Conservation (phyloP, 1,140 invertebrate species). For the Bicyclus anynana region DNA sequence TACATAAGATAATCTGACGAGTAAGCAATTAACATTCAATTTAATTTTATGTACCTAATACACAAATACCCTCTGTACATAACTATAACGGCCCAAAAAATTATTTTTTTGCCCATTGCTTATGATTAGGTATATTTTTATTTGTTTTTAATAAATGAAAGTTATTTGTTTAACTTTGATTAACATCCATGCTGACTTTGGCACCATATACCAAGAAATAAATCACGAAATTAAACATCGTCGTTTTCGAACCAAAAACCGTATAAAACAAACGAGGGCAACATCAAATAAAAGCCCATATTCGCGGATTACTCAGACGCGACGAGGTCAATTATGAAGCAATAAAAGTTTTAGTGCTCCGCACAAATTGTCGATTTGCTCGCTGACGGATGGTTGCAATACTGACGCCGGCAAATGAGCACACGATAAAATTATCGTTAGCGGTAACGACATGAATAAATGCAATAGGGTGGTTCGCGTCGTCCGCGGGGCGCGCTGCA, state of each 20-base stretch:
- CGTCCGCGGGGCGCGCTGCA: conserved; percentile 37
- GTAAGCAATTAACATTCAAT: no score
- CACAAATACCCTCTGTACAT: no score
- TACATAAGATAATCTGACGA: no score
- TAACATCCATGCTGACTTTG: no score
- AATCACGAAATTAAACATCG: background rate
- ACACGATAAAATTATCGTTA: conserved; percentile 79
- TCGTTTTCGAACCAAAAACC: background rate
- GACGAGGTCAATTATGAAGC: conserved; percentile 65
- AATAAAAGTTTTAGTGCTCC: conserved; percentile 73
- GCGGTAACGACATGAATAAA: conserved; percentile 79
- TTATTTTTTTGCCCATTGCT: no score
- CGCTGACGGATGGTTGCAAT: conserved; percentile 70
- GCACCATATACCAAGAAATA: background rate
- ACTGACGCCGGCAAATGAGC: conserved; percentile 76
- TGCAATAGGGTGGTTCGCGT: conserved; percentile 69
- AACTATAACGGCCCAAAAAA: no score
- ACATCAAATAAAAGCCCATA: conserved; percentile 26
- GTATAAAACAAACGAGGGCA: conserved; percentile 12
- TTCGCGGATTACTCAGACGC: conserved; percentile 32
- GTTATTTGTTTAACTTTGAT: no score
- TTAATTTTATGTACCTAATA: no score
- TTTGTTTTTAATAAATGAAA: no score
- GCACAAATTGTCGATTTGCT: conserved; percentile 72
- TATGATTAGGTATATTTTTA: no score